A percentile compares a stretch with the other conserved stretches of the same genome.
Evolutionary conservation across 2,888 invertebrate species (phyloP).

Genomic region (Drosophila mayaguana): DNA sequence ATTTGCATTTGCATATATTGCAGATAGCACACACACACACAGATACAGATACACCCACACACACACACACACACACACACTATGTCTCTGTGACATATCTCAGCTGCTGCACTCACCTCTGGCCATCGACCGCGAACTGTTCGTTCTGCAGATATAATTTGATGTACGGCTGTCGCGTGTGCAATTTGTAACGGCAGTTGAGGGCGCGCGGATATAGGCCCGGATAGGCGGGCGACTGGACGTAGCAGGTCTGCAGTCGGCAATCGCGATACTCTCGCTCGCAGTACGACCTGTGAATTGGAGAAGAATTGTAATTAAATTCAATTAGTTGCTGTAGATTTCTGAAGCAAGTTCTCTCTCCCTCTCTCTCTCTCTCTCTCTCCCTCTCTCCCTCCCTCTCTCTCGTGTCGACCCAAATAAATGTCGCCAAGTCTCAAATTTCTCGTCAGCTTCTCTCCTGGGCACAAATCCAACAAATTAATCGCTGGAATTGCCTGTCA

Average conservation of each 20-base stretch:
- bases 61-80: background rate
- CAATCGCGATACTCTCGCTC: slow-evolving; percentile 95
- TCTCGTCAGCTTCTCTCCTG: slow-evolving; percentile 18
- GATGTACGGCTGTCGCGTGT: slow-evolving; percentile 94
- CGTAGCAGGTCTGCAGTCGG: slow-evolving; percentile 95
- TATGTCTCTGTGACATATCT: background rate
- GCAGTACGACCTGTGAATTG: slow-evolving; percentile 90
- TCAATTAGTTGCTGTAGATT: slow-evolving; percentile 65
- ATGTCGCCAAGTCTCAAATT: slow-evolving; percentile 36
- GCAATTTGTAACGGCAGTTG: slow-evolving; percentile 95
- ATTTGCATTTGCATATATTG: slow-evolving; percentile 60
- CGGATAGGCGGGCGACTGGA: slow-evolving; percentile 96
- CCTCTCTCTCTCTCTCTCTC: background rate
- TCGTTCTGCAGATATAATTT: slow-evolving; percentile 96
- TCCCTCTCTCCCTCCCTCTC: background rate
- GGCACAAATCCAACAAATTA: slow-evolving; percentile 61
- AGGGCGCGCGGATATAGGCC: slow-evolving; percentile 96
- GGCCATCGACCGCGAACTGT: slow-evolving; percentile 97
- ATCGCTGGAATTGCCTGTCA: slow-evolving; percentile 48
- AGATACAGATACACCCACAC: too few relatives aligned
- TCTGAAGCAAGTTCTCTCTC: background rate
- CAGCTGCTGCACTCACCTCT: slow-evolving; percentile 85
- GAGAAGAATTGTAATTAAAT: slow-evolving; percentile 44
- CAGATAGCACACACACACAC: slow-evolving; percentile 2
- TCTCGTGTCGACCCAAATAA: slow-evolving; percentile 23